Evolutionary conservation across 2,888 invertebrate species (phyloP).

Genomic region (Aporophyla nigra): DNA sequence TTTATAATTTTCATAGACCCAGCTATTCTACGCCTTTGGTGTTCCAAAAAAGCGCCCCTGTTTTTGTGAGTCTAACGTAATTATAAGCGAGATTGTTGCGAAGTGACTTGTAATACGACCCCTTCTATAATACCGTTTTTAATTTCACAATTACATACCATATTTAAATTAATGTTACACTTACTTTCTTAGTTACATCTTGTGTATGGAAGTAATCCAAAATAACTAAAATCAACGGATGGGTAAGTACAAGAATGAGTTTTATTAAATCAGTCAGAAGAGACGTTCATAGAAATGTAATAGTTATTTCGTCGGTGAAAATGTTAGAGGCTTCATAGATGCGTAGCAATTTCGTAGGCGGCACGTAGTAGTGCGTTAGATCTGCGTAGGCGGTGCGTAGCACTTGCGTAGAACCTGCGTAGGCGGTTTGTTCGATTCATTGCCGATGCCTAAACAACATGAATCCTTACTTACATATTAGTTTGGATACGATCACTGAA

Average conservation of each 20-base stretch:
- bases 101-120: constrained; percentile 88
- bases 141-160: constrained; percentile 78
- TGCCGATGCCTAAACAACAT: neutral
- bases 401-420: neutral
- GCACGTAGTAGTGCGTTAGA: constrained; percentile 13
- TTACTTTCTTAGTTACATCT: constrained; percentile 18
- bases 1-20: constrained; percentile 15
- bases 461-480: neutral
- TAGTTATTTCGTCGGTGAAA: neutral
- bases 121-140: constrained; percentile 82
- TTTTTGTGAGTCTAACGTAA: constrained; percentile 87
- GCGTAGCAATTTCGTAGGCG: constrained; percentile 13
- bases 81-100: constrained; percentile 87
- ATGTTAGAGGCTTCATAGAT: neutral
- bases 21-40: constrained; percentile 66
- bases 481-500: neutral
- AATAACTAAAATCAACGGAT: neutral
- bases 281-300: neutral
- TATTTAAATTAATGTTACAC: constrained; percentile 54
- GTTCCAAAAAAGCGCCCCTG: constrained; percentile 76
- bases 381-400: constrained; percentile 15
- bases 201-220: neutral
- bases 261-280: neutral
- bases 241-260: neutral
- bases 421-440: neutral